Evolutionary conservation across 2,113 vertebrate genomes (phyloP).

Genomic region (Cyanistes caeruleus): DNA sequence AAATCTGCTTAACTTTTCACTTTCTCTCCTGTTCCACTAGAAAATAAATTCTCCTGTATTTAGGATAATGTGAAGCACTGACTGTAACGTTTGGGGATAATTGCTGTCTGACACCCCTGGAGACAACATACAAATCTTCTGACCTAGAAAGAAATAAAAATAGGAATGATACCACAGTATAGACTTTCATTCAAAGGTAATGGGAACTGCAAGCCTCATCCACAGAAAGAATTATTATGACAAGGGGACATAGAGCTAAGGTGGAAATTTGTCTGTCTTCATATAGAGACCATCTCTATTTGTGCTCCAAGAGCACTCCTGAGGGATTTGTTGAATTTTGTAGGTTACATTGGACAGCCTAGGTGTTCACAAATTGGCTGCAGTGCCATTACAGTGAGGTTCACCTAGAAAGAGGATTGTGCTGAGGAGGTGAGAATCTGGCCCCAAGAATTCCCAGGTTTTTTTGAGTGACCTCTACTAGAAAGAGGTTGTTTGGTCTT

Average conservation of each 20-base stretch:
- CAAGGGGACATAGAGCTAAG: not conserved
- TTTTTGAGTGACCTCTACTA: not conserved
- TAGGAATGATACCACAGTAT: not conserved
- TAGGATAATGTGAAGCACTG: constrained; percentile 15
- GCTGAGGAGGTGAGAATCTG: not conserved
- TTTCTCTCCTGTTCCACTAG: not conserved
- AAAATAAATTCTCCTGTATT: not conserved
- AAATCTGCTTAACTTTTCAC: not conserved
- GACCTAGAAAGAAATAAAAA: constrained; percentile 21
- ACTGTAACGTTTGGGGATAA: not conserved
- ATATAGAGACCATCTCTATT: not conserved
- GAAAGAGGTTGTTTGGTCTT: not conserved
- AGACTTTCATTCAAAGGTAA: not conserved
- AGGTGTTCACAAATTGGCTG: not conserved
- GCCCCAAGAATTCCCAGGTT: not conserved
- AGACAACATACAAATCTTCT: not conserved
- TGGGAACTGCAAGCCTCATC: not conserved
- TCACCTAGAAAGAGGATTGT: not conserved
- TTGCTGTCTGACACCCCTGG: not conserved
- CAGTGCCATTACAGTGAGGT: not conserved
- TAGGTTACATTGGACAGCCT: not conserved
- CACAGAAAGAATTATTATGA: not conserved
- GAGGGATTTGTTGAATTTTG: not conserved
- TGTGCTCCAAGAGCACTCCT: not conserved
- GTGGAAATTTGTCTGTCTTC: not conserved